Percentiles rank a stretch among this genome's conserved stretches.
Evolutionary conservation across 2,888 invertebrate genomes (phyloP).

Genomic region (Lasioglossum lativentre): DNA sequence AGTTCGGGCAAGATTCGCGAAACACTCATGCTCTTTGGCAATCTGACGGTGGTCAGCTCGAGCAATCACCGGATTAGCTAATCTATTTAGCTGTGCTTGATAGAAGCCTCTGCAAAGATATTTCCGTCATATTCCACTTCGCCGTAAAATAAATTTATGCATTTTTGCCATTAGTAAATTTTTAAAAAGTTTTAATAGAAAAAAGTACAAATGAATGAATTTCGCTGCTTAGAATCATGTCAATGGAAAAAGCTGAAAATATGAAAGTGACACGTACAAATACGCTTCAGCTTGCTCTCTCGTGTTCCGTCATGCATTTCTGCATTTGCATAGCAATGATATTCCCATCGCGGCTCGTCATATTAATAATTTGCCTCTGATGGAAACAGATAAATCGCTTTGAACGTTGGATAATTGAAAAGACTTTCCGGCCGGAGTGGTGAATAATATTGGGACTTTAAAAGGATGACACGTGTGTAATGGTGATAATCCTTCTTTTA

Average conservation of each 20-base stretch:
- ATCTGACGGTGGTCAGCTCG: background rate
- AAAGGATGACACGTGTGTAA: background rate
- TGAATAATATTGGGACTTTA: background rate
- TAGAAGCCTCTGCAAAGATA: background rate
- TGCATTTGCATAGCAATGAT: background rate
- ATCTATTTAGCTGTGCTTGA: background rate
- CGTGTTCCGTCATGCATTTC: background rate
- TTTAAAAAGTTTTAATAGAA: background rate
- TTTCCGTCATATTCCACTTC: background rate
- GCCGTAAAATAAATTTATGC: too few species aligned
- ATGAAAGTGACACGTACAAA: background rate
- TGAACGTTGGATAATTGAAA: background rate
- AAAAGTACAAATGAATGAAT: too few species aligned
- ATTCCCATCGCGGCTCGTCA: background rate
- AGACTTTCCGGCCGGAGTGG: background rate
- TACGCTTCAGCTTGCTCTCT: background rate
- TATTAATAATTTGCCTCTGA: background rate
- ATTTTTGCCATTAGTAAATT: background rate
- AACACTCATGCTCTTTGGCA: background rate
- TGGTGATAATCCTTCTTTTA: conserved; percentile 5
- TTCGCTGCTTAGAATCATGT: background rate
- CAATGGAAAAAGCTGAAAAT: background rate
- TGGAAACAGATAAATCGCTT: background rate
- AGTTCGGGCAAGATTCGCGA: conserved; percentile 6
- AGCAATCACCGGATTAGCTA: background rate